phyloP scores from a whole-genome alignment of 1,140 invertebrate species.

The Pentalonia nigronervosa region DNA sequence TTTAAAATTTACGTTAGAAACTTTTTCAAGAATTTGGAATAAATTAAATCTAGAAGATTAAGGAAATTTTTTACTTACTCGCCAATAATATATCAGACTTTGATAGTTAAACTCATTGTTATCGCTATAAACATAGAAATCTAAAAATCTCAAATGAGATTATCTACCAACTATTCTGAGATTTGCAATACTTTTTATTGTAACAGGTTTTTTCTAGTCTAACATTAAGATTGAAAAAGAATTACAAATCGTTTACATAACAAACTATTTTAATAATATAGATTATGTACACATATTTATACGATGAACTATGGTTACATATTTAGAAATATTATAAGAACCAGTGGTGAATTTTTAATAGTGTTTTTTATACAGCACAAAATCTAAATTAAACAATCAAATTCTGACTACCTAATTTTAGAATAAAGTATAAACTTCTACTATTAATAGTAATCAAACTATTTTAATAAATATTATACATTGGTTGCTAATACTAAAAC shows the following conservation, averaged over 20 bases:
- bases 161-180: no score
- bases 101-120: not conserved
- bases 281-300: not conserved
- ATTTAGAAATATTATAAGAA: not conserved
- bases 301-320: no score
- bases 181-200: no score
- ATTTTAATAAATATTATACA: not conserved
- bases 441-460: not conserved
- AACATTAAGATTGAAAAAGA: not conserved
- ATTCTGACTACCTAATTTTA: not conserved
- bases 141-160: no score
- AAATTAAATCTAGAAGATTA: no score
- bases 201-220: not conserved
- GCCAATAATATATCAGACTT: not conserved
- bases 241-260: not conserved
- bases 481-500: not conserved
- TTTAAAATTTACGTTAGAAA: no score
- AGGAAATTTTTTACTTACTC: no score
- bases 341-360: not conserved
- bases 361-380: not conserved
- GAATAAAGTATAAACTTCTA: not conserved
- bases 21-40: no score
- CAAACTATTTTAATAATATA: not conserved
- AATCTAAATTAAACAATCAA: not conserved
- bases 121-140: not conserved